phyloP scores from a whole-genome alignment of 2,113 vertebrate genomes.

The Xenotilapia caudafasciata region DNA sequence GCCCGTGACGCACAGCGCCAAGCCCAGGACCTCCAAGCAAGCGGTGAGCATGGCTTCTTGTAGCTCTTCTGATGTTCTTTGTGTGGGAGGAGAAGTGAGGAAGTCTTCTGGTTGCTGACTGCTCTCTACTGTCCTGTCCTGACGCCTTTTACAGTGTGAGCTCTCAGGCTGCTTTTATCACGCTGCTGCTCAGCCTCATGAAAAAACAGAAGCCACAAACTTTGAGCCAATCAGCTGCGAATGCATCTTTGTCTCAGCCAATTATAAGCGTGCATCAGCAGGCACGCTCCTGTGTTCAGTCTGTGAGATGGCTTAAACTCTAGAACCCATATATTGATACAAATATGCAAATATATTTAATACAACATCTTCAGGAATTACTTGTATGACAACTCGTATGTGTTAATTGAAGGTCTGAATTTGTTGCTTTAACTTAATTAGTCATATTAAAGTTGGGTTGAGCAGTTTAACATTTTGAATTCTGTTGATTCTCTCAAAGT shows the following conservation, averaged over 20 bases:
- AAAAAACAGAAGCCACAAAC: background rate
- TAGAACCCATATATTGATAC: background rate
- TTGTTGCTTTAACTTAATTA: background rate
- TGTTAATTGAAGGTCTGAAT: background rate
- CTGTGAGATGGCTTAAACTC: background rate
- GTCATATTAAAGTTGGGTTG: background rate
- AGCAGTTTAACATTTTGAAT: background rate
- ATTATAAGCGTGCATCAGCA: background rate
- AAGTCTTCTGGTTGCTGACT: background rate
- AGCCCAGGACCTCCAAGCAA: constrained; percentile 80
- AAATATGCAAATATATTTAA: background rate
- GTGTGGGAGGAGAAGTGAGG: background rate
- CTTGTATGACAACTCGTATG: background rate
- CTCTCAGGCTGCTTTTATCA: background rate
- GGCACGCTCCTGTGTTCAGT: background rate
- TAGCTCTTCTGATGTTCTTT: background rate
- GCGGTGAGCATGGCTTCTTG: constrained; percentile 74
- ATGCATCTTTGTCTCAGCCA: constrained; percentile 16
- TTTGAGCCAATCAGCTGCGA: constrained; percentile 33
- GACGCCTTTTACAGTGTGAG: background rate
- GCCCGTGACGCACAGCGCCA: constrained; percentile 78
- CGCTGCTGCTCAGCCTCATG: background rate
- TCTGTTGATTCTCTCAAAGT: background rate
- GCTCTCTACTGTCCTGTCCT: background rate
- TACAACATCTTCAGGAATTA: background rate